Base-by-base conservation (phyloP, 64 coral and sea anemone genomes). In the Acropora tenuis region DNA sequence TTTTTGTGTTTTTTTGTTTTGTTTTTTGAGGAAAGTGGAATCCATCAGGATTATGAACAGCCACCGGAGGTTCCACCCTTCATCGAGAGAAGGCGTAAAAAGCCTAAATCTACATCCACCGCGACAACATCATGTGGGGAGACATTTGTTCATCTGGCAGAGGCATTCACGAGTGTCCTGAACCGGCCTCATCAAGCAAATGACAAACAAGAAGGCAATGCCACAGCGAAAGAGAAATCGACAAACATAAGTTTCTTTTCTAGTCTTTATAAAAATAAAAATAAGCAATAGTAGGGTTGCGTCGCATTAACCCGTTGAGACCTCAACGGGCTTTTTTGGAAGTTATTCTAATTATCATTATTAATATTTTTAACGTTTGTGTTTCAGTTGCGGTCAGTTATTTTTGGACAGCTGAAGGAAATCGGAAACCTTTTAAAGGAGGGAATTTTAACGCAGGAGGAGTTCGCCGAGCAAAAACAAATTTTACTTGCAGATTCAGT, bases 391-490 rank as follows among this genome's bases (percentile, higher is more conserved):
- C 50, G 78, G 52, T 57, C 78, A 53, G 78, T 80, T 50, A 17
- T 58, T 80, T 20, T 60, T 1, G 78, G 16, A 40, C 78, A 80
- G 20, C 48, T 80, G 49, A 80, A 80, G 20, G 78, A 80, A 20
- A 17, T 80, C 49, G 17, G 78, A 20, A 50, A 80, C 52, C 78
- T 80, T 30, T 47, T 30, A 3, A 80, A 20, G 10, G 78, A 80
- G 59, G 78, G 78, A 80, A 8, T 58, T 17, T 80, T 80, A 41
- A 55, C 50, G 49, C 78, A 80, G 49, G 16, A 53, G 0, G 78
- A 80, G 78, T 80, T 80, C 49, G 78, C 52, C 53, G 78, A 80
- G 49, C 50, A 80, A 80, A 80, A 80, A 20, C 48, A 53, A 20
- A 30, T 57, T 3, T 20, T 80, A 19, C 48, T 80, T 30, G 53